Base-by-base conservation (phyloP, 1,140 invertebrate genomes). In the Mactra quadrangularis region DNA sequence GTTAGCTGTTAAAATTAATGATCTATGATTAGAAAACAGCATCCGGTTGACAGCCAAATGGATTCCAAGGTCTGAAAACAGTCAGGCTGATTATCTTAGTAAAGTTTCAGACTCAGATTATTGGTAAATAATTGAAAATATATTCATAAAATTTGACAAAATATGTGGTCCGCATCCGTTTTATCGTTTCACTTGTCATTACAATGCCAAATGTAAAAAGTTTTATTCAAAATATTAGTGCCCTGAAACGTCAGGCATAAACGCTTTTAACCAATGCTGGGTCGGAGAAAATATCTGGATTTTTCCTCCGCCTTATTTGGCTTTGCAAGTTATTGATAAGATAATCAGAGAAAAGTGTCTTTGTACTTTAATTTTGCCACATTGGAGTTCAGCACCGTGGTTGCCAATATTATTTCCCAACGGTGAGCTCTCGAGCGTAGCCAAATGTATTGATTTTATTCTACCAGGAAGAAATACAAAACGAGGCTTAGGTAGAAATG, bases 171-270 rank as follows among this genome's bases (percentile, higher is more conserved):
- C 78, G 3, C 57, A 50, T 35, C 3, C n/a, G 3, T 27, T 47
- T 29, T 68, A 82, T 35, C 22, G 57, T 9, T 82, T 82, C 41
- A 70, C 68, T 6, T 17, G 29, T 62, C 7, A 33, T 50, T 59
- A 71, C 31, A 81, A 81, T 31, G 25, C 33, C 0, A 70, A 81
- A 57, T 50, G 31, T 1, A 19, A n/a, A 45, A 25, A 15, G 53
- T 82, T 82, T 64, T 15, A 82, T 74, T 82, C 68, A n/a, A 53
- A 64, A 55, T 64, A 29, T 29, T 82, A 70, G 79, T 53, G 50
- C 35, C 57, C 68, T 22, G 70, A 35, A 3, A 68, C 60, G 13
- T 31, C n/a, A 3, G 62, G 2, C 1, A 68, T 66, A 3, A 50
- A 79, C 25, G 60, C 64, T 35, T 79, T 79, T 55, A 38, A 3